These are phyloP conservation scores for Coronaproctus castanopsis DNA, from an alignment of 2,888 invertebrate species.

Conservation along the genomic window DNA sequence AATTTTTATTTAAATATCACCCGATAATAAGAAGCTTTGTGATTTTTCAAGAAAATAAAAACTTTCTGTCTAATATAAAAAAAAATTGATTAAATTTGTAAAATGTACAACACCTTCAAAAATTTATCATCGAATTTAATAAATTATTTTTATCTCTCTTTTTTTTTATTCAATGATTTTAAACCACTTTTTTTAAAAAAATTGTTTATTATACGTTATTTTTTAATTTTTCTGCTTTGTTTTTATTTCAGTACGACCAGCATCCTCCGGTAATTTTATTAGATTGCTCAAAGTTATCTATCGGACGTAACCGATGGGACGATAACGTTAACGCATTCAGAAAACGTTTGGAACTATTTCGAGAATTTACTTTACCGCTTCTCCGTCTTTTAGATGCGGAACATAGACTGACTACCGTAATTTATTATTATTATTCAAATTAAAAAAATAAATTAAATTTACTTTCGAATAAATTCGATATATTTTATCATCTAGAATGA, in stretches of 20 bases:
- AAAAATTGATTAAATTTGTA: too few relatives aligned
- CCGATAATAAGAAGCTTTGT: too few relatives aligned
- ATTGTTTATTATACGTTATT: too few relatives aligned
- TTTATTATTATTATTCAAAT: conserved; percentile 23
- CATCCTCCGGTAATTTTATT: conserved; percentile 61
- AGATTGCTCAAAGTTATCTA: conserved; percentile 76
- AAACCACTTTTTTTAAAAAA: too few relatives aligned
- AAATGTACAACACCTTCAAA: too few relatives aligned
- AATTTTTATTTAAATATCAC: too few relatives aligned
- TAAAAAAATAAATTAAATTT: neutral
- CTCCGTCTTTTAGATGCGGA: conserved; percentile 63
- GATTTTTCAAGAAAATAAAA: too few relatives aligned
- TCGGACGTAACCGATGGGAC: conserved; percentile 63
- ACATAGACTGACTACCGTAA: conserved; percentile 63
- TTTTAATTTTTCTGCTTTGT: conserved; percentile 5
- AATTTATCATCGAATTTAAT: too few relatives aligned
- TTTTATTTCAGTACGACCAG: conserved; percentile 42
- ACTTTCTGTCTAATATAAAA: too few relatives aligned
- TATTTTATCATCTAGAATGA: neutral
- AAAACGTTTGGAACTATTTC: conserved; percentile 61
- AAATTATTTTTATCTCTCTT: too few relatives aligned
- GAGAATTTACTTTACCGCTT: conserved; percentile 74
- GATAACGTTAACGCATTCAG: conserved; percentile 72
- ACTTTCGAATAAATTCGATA: neutral
- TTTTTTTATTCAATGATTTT: too few relatives aligned